Base-by-base conservation (phyloP, 2,888 invertebrate genomes). In the Drosophila flavopinicola region DNA sequence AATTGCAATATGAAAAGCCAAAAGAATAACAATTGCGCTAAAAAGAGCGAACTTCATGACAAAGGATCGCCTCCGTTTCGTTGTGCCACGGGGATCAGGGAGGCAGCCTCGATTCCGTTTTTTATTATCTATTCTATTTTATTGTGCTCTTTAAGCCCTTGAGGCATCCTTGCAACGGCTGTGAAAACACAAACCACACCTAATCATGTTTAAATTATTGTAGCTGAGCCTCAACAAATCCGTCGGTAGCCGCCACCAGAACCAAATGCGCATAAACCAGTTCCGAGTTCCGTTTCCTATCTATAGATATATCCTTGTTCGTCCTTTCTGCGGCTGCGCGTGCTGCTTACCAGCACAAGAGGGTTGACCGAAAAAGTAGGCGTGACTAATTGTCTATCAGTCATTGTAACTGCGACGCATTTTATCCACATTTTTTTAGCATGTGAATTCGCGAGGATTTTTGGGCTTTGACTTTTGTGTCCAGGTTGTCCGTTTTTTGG, bases 121-220 rank as follows among this genome's bases (percentile, higher is more conserved):
- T 59, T 37, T 37, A 35, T 15, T 71, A 66, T 69, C 60, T 65
- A 64, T 66, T n/a, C 59, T 70, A 29, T 51, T 69, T 75, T 63
- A 66, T 72, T 82, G 65, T 73, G 57, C 57, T 65, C 56, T 30
- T 57, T 88, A 89, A 89, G 88, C 88, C 89, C 78, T 78, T 73
- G 69, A 85, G 87, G 78, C 68, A 73, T 41, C 56, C 37, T 35
- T 30, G 57, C 51, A 82, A 77, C 90, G 88, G 89, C 90, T 90
- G 90, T 89, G 88, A 90, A 90, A 90, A 90, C 90, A 90, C 84
- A 71, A 71, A 83, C 82, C 80, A 83, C 74, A 78, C 87, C 80
- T 91, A 90, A 90, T 90, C 91, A 90, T 90, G 90, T 90, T 90
- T 91, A 90, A 90, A 91, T 91, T 90, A 90, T 89, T 88, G 88